Percentiles rank a stretch among this genome's conserved stretches.
These are phyloP conservation scores for Rana temporaria DNA, from an alignment of 2,113 vertebrate species.

Conservation along the genomic window DNA sequence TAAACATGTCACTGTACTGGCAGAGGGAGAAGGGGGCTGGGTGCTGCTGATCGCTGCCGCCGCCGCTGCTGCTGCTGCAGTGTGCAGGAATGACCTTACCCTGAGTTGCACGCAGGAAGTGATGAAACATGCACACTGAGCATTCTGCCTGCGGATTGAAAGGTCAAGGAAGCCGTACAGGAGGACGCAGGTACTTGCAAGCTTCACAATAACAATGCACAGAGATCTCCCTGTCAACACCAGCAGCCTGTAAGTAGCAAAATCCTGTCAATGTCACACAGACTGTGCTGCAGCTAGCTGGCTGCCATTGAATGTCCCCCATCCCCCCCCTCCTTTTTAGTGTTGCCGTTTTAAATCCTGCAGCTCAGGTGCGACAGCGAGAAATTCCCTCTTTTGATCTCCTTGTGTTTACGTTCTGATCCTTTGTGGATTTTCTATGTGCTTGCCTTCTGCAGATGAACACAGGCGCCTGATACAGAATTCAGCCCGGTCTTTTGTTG, in stretches of 20 bases:
- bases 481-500: too few species aligned
- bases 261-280: conserved; percentile 19
- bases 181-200: not conserved
- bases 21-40: conserved; percentile 9
- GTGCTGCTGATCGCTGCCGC: not conserved
- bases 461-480: too few species aligned
- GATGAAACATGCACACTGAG: conserved; percentile 27
- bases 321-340: too few species aligned
- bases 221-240: not conserved
- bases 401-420: too few species aligned
- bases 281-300: not conserved
- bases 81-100: conserved; percentile 51
- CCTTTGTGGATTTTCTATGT: too few species aligned
- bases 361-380: not conserved
- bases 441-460: too few species aligned
- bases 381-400: conserved; percentile 4
- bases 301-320: too few species aligned
- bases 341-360: too few species aligned
- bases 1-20: conserved; percentile 23
- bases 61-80: conserved; percentile 41
- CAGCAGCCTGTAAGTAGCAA: conserved; percentile 24
- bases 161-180: conserved; percentile 19
- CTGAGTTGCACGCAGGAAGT: conserved; percentile 48
- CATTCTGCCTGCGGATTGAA: conserved; percentile 1
- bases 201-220: not conserved